Evolutionary conservation across 2,797 vertebrate genomes (phyloP), one percentile per base, ranked within the genome.

Genomic region (Callimico goeldii): DNA sequence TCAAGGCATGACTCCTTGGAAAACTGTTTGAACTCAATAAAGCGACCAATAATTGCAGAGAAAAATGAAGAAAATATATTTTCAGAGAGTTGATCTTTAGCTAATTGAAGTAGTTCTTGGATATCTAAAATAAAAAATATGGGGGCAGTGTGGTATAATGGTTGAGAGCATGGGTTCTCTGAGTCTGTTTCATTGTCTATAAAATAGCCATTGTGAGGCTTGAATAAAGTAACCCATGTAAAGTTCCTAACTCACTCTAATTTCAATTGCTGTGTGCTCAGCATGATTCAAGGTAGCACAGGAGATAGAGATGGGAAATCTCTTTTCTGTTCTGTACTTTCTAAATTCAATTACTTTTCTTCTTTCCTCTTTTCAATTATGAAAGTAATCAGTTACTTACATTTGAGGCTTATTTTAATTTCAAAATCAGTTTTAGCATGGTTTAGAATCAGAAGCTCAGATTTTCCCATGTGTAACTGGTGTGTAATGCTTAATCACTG

Each of bases 11-110:
- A 73, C 0, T 84, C 5, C 24, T 36, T 72, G 64, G 67, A 88
- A 97, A 88, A 58, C n/a, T 39, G n/a, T 30, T 87, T 82, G 22
- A 91, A 93, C 39, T 92, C 33, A 70, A 50, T 41, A n/a, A 57
- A 91, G 48, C 73, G n/a, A 91, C 28, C 22, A 80, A 89, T 6
- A 75, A 64, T 41, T 39, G 10, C 19, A 70, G 22, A 76, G n/a
- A 36, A 85, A 92, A 72, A 55, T 30, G 7, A 86, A 61, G 43
- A 70, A 52, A 95, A 80, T 24, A 41, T 30, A 72, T 14, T 48
- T 90, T 52, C 55, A n/a, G 43, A 89, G 24, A 91, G 5, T 14
- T 83, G 30, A 13, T 79, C 39, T 84, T 75, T 30, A 28, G 17
- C 28, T 33, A 81, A 61, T 7, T 17, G 24, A n/a, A 43, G n/a